Percentiles rank a stretch among this genome's conserved stretches.
These are phyloP conservation scores for Caenorhabditis macrosperma DNA, from an alignment of 2,888 invertebrate genomes.

Conservation along the genomic window DNA sequence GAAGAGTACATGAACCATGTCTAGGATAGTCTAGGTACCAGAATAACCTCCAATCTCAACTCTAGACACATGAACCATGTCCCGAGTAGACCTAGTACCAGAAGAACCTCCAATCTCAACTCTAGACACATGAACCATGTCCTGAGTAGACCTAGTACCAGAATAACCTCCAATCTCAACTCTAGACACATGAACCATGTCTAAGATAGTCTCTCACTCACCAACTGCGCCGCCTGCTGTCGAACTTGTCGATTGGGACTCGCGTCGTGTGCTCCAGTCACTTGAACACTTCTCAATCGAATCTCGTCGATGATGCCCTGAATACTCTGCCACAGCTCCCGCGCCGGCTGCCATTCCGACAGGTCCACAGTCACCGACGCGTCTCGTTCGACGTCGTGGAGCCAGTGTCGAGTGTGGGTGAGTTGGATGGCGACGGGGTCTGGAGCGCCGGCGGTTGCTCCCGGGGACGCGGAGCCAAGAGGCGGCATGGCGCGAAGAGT, in stretches of 20 bases:
- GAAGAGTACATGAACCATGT: background rate
- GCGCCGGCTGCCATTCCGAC: conserved; percentile 68
- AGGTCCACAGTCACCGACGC: conserved; percentile 75
- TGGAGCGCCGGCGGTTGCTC: background rate
- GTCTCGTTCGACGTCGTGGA: conserved; percentile 78
- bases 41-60: too few relatives aligned
- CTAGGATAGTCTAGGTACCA: too few relatives aligned
- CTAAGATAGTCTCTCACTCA: conserved; percentile 5
- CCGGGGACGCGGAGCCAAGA: too few relatives aligned
- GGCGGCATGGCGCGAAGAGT: conserved; percentile 24
- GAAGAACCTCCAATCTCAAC: too few relatives aligned
- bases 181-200: background rate
- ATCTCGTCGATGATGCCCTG: conserved; percentile 62
- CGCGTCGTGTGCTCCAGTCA: conserved; percentile 54
- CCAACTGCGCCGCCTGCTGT: conserved; percentile 55
- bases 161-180: background rate
- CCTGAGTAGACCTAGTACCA: too few relatives aligned
- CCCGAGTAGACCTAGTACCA: too few relatives aligned
- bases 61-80: background rate
- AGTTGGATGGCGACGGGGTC: conserved; percentile 62
- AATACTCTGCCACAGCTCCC: conserved; percentile 62
- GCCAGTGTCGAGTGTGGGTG: conserved; percentile 73
- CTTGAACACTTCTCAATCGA: conserved; percentile 53
- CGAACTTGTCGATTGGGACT: conserved; percentile 46
- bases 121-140: background rate